Evolutionary conservation across 2,797 vertebrate species (phyloP), one percentile per base, ranked within the genome.

Genomic region (Champsocephalus esox): DNA sequence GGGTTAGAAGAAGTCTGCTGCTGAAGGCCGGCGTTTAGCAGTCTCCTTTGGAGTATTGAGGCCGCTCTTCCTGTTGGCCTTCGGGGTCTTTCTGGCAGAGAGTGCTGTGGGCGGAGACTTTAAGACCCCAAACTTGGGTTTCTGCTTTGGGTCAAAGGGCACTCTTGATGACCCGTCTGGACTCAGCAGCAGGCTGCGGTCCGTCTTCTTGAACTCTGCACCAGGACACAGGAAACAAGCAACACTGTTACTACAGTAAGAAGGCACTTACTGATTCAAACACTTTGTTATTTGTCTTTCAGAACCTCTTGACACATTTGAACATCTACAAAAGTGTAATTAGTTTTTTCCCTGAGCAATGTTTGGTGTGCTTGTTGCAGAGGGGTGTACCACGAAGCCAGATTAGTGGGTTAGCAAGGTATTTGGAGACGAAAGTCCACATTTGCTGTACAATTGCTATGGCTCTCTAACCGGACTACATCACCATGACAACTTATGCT

Each of bases 71-170:
- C 59, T 76, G 19, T 21, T 9, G 49, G 58, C 0, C 0, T 61
- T 50, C n/a, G 84, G 71, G 0, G 85, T 90, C 78, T 89, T 95
- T 61, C 56, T 55, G 1, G 73, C 2, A 5, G 48, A 21, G 11
- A 82, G 75, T 0, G 90, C 80, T 3, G 73, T 73, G 2, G 75
- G 1, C 0, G 96, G 87, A 1, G 94, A 95, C 91, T 99, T 99
- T 58, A 99, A 85, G 58, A 98, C 97, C 0, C 97, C 95, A 0
- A 93, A 96, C 44, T 81, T 95, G 0, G 98, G 98, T 61, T 93
- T 96, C 91, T 98, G 97, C 48, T 94, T 70, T 1, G 98, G 98
- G 93, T 99, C 97, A 87, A 99, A 99, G 67, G 97, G 95, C 68
- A 99, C 95, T 3, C 96, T 94, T 6, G 96, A 96, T 0, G 93